Conservation (phyloP, 2,113 vertebrate genomes). For the Terrapene triunguis region DNA sequence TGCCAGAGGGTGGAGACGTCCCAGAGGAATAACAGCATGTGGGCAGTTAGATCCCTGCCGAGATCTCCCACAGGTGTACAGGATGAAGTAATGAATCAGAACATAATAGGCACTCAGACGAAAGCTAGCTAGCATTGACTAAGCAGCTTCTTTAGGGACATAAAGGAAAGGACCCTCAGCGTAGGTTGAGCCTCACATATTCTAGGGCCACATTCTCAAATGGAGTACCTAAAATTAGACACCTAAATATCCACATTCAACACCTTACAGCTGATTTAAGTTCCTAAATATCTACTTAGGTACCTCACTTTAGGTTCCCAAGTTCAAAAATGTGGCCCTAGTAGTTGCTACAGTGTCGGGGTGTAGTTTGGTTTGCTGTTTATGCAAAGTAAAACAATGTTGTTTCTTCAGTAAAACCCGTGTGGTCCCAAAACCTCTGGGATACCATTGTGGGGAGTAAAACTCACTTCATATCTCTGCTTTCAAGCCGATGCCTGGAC, state of each 20-base stretch:
- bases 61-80: background rate
- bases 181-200: background rate
- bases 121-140: background rate
- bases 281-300: background rate
- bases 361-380: background rate
- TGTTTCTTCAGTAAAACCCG: background rate
- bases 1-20: background rate
- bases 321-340: background rate
- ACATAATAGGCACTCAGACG: fast-evolving
- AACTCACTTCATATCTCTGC: background rate
- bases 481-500: constrained; percentile 4
- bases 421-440: background rate
- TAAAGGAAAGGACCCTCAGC: background rate
- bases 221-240: background rate
- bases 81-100: background rate
- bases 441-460: background rate
- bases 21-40: background rate
- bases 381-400: background rate
- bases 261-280: background rate
- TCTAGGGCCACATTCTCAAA: background rate
- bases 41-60: background rate
- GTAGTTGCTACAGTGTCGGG: background rate
- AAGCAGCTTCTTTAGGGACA: background rate
- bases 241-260: background rate
- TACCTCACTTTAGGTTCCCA: background rate